These are phyloP conservation scores for Hydraecia micacea DNA, from an alignment of 2,888 invertebrate species.

Conservation along the genomic window DNA sequence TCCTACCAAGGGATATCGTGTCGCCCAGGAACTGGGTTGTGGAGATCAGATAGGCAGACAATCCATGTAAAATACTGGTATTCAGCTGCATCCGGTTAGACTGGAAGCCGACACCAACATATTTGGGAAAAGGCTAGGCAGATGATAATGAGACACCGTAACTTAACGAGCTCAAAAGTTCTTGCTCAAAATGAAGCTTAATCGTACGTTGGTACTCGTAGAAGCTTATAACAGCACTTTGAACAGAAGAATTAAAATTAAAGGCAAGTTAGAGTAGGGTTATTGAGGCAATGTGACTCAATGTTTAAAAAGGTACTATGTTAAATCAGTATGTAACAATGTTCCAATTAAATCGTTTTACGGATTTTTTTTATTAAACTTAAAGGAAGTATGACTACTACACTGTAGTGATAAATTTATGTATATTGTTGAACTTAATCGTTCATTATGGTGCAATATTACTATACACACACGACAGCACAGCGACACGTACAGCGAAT, in stretches of 20 bases:
- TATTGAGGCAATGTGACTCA: slow-evolving; percentile 18
- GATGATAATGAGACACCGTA: background rate
- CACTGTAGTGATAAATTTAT: slow-evolving; percentile 6
- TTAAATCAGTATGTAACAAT: background rate
- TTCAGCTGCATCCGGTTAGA: background rate
- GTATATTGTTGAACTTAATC: background rate
- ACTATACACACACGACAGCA: too few relatives aligned
- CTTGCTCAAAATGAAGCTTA: slow-evolving; percentile 12
- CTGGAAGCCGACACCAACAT: background rate
- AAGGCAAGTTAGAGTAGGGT: slow-evolving; percentile 5
- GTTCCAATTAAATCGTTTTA: background rate
- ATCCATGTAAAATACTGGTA: background rate
- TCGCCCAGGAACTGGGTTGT: background rate
- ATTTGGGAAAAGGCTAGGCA: background rate
- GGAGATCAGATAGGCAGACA: background rate
- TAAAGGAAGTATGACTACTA: slow-evolving; percentile 17
- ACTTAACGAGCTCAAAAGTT: slow-evolving; percentile 24
- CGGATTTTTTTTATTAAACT: slow-evolving; percentile 7
- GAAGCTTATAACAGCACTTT: slow-evolving; percentile 36
- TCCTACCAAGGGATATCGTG: background rate
- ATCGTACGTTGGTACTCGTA: background rate
- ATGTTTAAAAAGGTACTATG: background rate
- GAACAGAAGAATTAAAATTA: slow-evolving; percentile 31
- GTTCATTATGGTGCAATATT: background rate
- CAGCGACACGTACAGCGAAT: slow-evolving; percentile 9